phyloP scores from a whole-genome alignment of 2,888 invertebrate genomes.

The Drosophila melanocephala region DNA sequence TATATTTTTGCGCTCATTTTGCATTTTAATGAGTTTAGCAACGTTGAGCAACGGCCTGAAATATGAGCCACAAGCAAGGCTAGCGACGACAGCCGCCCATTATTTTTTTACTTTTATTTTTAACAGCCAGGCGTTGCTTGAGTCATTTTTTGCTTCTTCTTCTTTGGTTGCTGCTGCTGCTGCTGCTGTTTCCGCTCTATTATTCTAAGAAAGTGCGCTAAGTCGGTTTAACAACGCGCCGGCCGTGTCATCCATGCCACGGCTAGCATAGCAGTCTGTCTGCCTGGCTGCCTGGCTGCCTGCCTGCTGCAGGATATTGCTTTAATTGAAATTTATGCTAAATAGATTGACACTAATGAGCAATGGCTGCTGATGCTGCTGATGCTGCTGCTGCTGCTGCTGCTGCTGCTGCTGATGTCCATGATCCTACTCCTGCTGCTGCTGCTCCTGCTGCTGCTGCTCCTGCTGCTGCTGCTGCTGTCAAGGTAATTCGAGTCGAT shows the following conservation, averaged over 20 bases:
- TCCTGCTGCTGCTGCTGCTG: slow-evolving; percentile 16
- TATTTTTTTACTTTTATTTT: slow-evolving; percentile 35
- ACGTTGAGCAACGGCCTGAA: slow-evolving; percentile 52
- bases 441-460: slow-evolving; percentile 7
- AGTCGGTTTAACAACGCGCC: slow-evolving; percentile 44
- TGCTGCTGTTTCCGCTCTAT: slow-evolving; percentile 43
- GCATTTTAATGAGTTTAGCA: slow-evolving; percentile 76
- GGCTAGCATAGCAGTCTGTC: background rate
- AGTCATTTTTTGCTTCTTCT: slow-evolving; percentile 2
- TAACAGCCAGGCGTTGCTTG: slow-evolving; percentile 28
- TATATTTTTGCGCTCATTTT: slow-evolving; percentile 66
- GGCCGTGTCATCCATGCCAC: slow-evolving; percentile 26
- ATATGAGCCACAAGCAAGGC: slow-evolving; percentile 54
- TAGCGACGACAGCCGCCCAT: slow-evolving; percentile 24
- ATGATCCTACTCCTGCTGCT: slow-evolving; percentile 5
- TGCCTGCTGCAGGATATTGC: slow-evolving; percentile 77
- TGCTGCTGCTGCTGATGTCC: slow-evolving; percentile 6
- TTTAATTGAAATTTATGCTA: slow-evolving; percentile 82
- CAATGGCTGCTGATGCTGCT: slow-evolving; percentile 63
- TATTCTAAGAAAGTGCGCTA: slow-evolving; percentile 69
- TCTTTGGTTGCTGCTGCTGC: background rate
- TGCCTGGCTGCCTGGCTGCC: slow-evolving; percentile 7
- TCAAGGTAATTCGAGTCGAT: slow-evolving; percentile 59
- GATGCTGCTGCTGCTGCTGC: background rate
- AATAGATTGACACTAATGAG: slow-evolving; percentile 82